phyloP scores from a whole-genome alignment of 2,888 invertebrate genomes.

The Calameuta pallipes region DNA sequence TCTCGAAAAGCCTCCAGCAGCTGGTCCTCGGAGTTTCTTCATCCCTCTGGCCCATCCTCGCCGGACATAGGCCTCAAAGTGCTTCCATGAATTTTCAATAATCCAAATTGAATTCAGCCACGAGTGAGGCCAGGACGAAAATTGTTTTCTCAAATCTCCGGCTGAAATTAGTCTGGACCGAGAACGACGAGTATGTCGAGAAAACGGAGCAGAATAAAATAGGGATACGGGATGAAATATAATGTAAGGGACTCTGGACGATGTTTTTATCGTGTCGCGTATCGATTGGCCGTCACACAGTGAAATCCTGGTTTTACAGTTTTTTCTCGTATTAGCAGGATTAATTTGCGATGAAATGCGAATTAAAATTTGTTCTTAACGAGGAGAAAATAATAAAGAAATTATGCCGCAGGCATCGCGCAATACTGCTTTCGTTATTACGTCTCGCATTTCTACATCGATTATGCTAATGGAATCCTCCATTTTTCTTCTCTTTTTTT shows the following conservation, averaged over 20 bases:
- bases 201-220: background rate
- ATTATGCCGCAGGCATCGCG: background rate
- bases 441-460: background rate
- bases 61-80: slow-evolving; percentile 37
- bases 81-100: slow-evolving; percentile 56
- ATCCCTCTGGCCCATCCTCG: slow-evolving; percentile 32
- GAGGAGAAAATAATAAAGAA: background rate
- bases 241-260: background rate
- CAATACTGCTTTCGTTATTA: background rate
- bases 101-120: slow-evolving; percentile 55
- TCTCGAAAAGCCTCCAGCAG: slow-evolving; percentile 4
- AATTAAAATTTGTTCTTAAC: background rate
- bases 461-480: background rate
- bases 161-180: background rate
- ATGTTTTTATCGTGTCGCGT: background rate
- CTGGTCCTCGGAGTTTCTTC: background rate
- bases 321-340: background rate
- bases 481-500: background rate
- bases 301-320: background rate
- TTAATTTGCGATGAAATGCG: background rate
- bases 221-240: background rate
- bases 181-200: background rate
- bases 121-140: background rate
- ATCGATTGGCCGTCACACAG: background rate
- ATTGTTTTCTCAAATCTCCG: slow-evolving; percentile 2